A percentile compares a stretch with the other conserved stretches of the same genome.
Evolutionary conservation across 2,113 vertebrate species (phyloP).

Genomic region (Conger conger): DNA sequence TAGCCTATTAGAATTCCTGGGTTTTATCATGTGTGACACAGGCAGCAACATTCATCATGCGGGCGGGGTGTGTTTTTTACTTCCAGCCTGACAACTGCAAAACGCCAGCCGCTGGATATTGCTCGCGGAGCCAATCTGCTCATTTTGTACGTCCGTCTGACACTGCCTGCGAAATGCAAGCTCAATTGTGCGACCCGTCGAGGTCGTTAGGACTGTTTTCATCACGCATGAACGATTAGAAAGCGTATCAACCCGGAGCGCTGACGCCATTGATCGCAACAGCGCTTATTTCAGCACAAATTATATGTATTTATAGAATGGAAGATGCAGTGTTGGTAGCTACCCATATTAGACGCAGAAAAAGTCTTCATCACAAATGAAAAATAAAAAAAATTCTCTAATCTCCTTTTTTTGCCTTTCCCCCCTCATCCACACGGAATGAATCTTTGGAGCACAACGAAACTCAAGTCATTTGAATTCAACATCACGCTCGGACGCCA

Average conservation of each 20-base stretch:
- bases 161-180: background rate
- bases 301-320: background rate
- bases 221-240: background rate
- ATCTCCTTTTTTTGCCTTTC: background rate
- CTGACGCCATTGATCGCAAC: conserved; percentile 4
- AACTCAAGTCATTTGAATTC: background rate
- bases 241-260: background rate
- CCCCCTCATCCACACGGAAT: background rate
- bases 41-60: background rate
- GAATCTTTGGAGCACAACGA: background rate
- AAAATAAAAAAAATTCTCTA: background rate
- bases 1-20: background rate
- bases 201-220: background rate
- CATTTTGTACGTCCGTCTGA: background rate
- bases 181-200: background rate
- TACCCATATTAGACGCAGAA: background rate
- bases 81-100: background rate
- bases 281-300: background rate
- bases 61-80: conserved; percentile 5
- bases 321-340: background rate
- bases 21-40: background rate
- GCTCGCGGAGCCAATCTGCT: background rate
- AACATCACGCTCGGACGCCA: background rate
- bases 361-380: background rate
- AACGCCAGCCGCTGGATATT: background rate